Evolutionary conservation across 2,113 vertebrate species (phyloP), one percentile per base, ranked within the genome.

Genomic region (Ia io): DNA sequence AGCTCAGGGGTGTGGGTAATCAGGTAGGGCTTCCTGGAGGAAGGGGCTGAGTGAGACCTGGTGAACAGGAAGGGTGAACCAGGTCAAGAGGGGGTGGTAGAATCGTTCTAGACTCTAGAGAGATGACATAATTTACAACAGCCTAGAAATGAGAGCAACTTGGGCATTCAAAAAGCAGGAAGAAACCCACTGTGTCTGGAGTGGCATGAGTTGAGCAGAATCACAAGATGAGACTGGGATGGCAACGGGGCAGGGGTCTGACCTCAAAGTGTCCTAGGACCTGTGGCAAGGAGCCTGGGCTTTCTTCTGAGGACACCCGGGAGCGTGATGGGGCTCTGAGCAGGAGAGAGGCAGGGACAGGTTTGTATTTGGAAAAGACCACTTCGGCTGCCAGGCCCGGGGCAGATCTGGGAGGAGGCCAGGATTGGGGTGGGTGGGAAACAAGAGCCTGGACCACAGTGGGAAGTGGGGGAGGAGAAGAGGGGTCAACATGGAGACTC

Each of bases 61-160:
- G 44, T 78, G 32, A 70, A 77, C 6, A 49, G 40, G 47, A 87
- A 56, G 25, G 18, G 25, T 35, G 14, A 65, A 88, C 6, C 30
- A 76, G n/a, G 20, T 12, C 53, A 84, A 90, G 25, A 73, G 25
- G 40, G 16, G 9, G 10, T 7, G 2, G 18, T 35, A 73, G 30
- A 84, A 90, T n/a, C 8, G 20, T 77, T 82, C 56, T 32, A n/a
- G 67, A 91, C 14, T 87, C 56, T n/a, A 35, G 69, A 92, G 23
- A 87, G 23, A 37, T 56, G 44, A 78, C 79, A 85, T 42, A 74
- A 88, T 18, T 22, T 9, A 9, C 44, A 65, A 42, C 7, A 47
- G 51, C 61, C 47, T 74, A 49, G 74, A 93, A 70, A 78, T 14
- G 37, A 69, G 49, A 70, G 13, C 32, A 71, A n/a, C 30, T 1